A percentile compares a stretch with the other conserved stretches of the same genome.
Conservation (phyloP, 35 echinoderm and acorn worm species). For the Apostichopus californicus region DNA sequence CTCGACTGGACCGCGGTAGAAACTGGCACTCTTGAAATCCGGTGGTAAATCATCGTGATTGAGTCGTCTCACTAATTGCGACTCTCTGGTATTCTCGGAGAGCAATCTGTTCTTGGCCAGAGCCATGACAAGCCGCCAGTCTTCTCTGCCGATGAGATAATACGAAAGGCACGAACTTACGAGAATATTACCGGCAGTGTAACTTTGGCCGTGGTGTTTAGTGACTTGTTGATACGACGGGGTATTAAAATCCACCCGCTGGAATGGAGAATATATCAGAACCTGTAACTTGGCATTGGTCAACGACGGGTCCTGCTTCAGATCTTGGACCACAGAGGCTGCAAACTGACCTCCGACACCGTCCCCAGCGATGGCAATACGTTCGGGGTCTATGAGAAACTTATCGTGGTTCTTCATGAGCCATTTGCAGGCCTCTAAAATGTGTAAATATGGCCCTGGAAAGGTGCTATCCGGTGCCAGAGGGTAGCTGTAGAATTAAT, state of each 20-base stretch:
- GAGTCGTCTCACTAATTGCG: not conserved
- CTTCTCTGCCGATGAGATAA: constrained; percentile 12
- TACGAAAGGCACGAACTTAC: not conserved
- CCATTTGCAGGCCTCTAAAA: constrained; percentile 63
- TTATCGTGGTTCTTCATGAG: constrained; percentile 52
- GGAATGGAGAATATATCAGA: constrained; percentile 57
- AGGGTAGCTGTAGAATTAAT: constrained; percentile 55
- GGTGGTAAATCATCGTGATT: not conserved
- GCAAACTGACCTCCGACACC: constrained; percentile 68
- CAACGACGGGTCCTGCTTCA: constrained; percentile 46
- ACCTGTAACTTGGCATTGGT: constrained; percentile 66
- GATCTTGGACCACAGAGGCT: constrained; percentile 53
- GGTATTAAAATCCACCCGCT: constrained; percentile 46
- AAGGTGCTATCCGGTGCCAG: constrained; percentile 69
- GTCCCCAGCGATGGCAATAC: constrained; percentile 67
- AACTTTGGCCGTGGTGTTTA: not conserved
- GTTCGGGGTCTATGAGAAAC: constrained; percentile 56
- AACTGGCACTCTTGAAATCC: not conserved
- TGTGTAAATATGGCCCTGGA: constrained; percentile 53
- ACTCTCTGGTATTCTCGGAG: not conserved
- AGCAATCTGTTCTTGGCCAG: not conserved
- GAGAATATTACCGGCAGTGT: not conserved
- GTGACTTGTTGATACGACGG: not conserved
- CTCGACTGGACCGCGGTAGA: not conserved
- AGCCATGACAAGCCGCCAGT: constrained; percentile 1